Percentiles rank a stretch among this genome's conserved stretches.
Conservation (phyloP, 1,140 invertebrate species). For the Hyphantria cunea region DNA sequence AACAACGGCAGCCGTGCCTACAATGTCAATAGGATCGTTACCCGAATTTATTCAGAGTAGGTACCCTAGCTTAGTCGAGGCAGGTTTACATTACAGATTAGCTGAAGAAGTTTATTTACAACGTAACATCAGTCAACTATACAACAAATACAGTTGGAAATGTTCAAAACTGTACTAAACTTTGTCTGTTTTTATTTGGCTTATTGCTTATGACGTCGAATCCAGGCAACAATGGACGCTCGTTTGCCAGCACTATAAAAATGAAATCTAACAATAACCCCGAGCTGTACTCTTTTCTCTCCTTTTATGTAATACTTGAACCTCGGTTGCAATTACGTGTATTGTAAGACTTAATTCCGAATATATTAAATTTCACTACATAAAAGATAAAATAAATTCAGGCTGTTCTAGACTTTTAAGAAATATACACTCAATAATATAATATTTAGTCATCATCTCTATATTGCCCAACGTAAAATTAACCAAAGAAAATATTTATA, state of each 20-base stretch:
- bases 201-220: slow-evolving; percentile 72
- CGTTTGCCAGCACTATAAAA: slow-evolving; percentile 71
- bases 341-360: slow-evolving; percentile 52
- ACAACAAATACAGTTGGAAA: slow-evolving; percentile 5
- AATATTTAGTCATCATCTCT: too few species aligned
- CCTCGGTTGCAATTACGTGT: slow-evolving; percentile 38
- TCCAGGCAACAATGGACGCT: slow-evolving; percentile 61
- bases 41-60: slow-evolving; percentile 60
- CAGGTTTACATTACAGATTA: slow-evolving; percentile 34
- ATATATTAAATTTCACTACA: slow-evolving; percentile 37
- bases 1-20: slow-evolving; percentile 43
- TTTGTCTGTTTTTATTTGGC: slow-evolving; percentile 63
- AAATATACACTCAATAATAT: background rate
- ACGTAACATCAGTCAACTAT: background rate
- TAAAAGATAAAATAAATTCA: slow-evolving; percentile 14
- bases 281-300: slow-evolving; percentile 42
- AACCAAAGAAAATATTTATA: too few species aligned
- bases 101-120: slow-evolving; percentile 1
- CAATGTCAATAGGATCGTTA: slow-evolving; percentile 57
- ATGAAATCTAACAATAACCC: slow-evolving; percentile 68
- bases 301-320: slow-evolving; percentile 32
- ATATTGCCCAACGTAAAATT: too few species aligned
- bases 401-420: slow-evolving; percentile 1
- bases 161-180: slow-evolving; percentile 62
- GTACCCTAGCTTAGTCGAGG: slow-evolving; percentile 26